Evolutionary conservation across 1,140 invertebrate species (phyloP).

Genomic region (Eulimnadia texana): DNA sequence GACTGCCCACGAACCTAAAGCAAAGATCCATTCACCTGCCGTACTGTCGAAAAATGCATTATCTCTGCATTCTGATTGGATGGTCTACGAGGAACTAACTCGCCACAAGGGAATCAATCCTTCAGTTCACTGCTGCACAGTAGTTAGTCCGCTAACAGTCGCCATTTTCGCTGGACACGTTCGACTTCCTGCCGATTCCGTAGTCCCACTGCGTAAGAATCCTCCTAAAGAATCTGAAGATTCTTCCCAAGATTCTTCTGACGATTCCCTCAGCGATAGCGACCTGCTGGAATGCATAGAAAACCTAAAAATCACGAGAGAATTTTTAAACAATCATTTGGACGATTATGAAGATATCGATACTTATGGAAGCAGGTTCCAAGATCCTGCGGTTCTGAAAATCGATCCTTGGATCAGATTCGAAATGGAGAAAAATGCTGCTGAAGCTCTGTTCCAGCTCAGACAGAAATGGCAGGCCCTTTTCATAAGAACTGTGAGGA

Average conservation of each 20-base stretch:
- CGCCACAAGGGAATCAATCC: constrained; percentile 35
- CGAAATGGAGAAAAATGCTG: constrained; percentile 1
- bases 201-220: neutral
- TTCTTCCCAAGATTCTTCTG: neutral
- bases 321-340: neutral
- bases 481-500: neutral
- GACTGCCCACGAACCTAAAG: constrained; percentile 1
- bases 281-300: neutral
- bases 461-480: constrained; percentile 11
- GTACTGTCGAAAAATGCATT: neutral
- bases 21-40: neutral
- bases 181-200: constrained; percentile 42
- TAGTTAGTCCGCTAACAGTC: constrained; percentile 62
- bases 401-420: neutral
- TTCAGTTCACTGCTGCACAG: constrained; percentile 54
- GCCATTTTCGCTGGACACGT: constrained; percentile 59
- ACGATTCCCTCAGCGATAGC: neutral
- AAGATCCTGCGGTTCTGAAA: neutral
- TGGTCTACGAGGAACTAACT: constrained; percentile 6
- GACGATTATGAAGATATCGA: neutral
- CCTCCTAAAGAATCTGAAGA: neutral
- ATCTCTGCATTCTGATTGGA: constrained; percentile 2
- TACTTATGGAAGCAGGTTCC: neutral
- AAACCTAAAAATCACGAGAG: neutral
- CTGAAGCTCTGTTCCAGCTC: neutral